phyloP scores from a whole-genome alignment of 2,888 invertebrate species.

The Prosopocoilus inquinatus region DNA sequence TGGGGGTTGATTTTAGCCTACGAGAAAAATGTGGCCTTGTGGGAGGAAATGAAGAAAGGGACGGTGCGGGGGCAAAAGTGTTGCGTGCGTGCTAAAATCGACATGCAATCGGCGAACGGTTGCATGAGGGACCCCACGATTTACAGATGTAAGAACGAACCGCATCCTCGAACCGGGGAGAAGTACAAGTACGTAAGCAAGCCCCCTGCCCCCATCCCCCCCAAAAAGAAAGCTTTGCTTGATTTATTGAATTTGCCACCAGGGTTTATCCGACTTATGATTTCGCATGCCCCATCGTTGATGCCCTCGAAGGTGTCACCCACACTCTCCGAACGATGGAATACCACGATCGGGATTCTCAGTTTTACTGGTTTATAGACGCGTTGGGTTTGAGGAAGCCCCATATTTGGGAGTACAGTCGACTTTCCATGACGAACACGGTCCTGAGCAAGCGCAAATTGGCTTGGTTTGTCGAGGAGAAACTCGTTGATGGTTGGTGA shows the following conservation, averaged over 20 bases:
- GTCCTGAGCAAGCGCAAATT: slow-evolving; percentile 96
- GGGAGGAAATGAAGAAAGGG: slow-evolving; percentile 94
- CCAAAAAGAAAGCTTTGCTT: not conserved
- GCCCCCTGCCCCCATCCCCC: not conserved
- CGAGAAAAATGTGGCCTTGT: slow-evolving; percentile 80
- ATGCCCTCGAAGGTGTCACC: slow-evolving; percentile 95
- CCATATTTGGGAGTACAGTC: slow-evolving; percentile 93
- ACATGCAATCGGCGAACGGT: slow-evolving; percentile 94
- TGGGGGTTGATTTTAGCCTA: slow-evolving; percentile 59
- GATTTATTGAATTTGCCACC: slow-evolving; percentile 17
- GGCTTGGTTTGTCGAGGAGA: slow-evolving; percentile 96
- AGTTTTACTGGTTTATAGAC: slow-evolving; percentile 97
- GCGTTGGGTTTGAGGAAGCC: slow-evolving; percentile 84
- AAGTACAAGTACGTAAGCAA: slow-evolving; percentile 91
- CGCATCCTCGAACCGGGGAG: slow-evolving; percentile 88
- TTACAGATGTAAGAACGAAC: slow-evolving; percentile 94
- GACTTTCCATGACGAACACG: slow-evolving; percentile 97
- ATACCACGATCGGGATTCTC: slow-evolving; percentile 96
- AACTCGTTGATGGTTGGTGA: slow-evolving; percentile 94
- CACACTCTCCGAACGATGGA: slow-evolving; percentile 97
- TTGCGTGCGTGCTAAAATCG: slow-evolving; percentile 95
- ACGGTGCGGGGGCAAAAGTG: slow-evolving; percentile 77
- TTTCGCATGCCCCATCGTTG: slow-evolving; percentile 99
- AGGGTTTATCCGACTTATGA: slow-evolving; percentile 99
- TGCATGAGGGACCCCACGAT: slow-evolving; percentile 98